Evolutionary conservation across 2,113 vertebrate species (phyloP).

Genomic region (Vanacampus margaritifer): DNA sequence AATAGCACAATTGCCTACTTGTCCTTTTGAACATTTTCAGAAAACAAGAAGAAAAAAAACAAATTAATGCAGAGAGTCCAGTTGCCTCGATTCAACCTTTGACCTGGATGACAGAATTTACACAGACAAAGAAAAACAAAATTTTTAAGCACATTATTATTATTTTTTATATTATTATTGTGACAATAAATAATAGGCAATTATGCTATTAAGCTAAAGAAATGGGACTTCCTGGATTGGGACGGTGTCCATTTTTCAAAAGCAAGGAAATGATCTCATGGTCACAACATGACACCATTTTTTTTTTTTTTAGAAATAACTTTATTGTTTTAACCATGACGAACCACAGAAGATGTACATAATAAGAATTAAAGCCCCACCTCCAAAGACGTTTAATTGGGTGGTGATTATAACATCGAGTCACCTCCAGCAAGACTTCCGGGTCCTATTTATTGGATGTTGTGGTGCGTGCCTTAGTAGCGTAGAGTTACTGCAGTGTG

Average conservation of each 20-base stretch:
- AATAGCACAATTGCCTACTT: background rate
- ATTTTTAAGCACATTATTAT: background rate
- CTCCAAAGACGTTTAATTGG: slow-evolving; percentile 3
- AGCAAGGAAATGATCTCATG: background rate
- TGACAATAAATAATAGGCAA: background rate
- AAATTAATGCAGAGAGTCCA: too few relatives aligned
- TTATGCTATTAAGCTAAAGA: background rate
- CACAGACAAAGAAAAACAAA: background rate
- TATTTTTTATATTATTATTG: background rate
- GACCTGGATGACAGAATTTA: background rate
- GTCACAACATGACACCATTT: background rate
- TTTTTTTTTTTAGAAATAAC: background rate
- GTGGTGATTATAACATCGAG: background rate
- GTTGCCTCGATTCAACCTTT: background rate
- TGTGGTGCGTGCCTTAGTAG: slow-evolving; percentile 66
- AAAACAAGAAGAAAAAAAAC: slow-evolving; percentile 6
- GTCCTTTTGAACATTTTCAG: background rate
- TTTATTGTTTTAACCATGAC: slow-evolving; percentile 28
- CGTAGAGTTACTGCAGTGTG: slow-evolving; percentile 50
- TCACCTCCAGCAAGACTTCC: slow-evolving; percentile 4
- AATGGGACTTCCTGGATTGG: slow-evolving; percentile 40
- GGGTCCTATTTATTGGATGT: slow-evolving; percentile 72
- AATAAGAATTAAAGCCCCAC: background rate
- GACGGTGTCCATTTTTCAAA: slow-evolving; percentile 8
- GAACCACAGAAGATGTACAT: slow-evolving; percentile 56